phyloP scores from a whole-genome alignment of 1,140 invertebrate genomes.

The Aphaenogaster ashmeadi region DNA sequence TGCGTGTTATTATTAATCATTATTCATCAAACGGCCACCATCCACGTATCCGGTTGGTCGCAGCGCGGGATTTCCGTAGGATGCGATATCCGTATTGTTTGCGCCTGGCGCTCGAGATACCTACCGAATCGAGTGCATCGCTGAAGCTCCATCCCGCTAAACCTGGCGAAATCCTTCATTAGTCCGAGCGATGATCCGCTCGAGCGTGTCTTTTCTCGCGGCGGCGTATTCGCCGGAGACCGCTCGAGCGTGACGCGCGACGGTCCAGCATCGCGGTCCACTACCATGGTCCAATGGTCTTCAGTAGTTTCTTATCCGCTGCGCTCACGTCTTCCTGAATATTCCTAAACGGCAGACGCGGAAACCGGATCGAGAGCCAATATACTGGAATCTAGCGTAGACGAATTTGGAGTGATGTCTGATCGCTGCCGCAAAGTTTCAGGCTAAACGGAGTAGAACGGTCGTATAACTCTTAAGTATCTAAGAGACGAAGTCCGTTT shows the following conservation, averaged over 20 bases:
- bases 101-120: background rate
- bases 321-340: conserved; percentile 41
- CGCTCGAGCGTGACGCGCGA: conserved; percentile 57
- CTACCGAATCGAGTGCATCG: conserved; percentile 38
- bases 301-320: conserved; percentile 57
- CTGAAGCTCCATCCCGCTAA: conserved; percentile 32
- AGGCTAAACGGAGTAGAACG: conserved; percentile 1
- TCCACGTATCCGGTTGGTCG: background rate
- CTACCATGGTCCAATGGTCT: conserved; percentile 52
- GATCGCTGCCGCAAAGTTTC: background rate
- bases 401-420: conserved; percentile 5
- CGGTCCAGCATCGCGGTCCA: conserved; percentile 58
- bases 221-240: conserved; percentile 40
- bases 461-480: background rate
- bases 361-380: conserved; percentile 11
- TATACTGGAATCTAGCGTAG: background rate
- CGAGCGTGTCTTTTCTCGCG: conserved; percentile 52
- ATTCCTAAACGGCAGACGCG: conserved; percentile 29
- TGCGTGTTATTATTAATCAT: background rate
- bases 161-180: conserved; percentile 64
- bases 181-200: conserved; percentile 63
- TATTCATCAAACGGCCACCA: background rate
- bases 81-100: conserved; percentile 13
- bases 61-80: background rate
- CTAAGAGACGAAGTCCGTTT: background rate